Conservation (phyloP, 2,888 invertebrate species). For the Parnassius mnemosyne region DNA sequence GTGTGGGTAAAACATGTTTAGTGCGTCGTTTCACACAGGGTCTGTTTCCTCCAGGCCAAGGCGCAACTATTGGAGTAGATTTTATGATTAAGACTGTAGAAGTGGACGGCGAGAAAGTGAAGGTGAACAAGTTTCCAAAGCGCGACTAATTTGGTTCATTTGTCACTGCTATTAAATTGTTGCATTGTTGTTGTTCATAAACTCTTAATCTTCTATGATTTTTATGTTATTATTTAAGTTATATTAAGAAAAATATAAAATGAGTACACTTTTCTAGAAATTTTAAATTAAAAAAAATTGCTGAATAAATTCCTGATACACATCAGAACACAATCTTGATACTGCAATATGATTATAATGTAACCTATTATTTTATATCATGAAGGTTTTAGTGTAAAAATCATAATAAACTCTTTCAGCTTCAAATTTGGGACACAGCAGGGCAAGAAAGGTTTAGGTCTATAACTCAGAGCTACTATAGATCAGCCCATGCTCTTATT, state of each 20-base stretch:
- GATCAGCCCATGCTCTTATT: conserved; percentile 98
- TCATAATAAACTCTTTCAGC: conserved; percentile 71
- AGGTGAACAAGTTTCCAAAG: conserved; percentile 79
- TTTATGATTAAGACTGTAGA: conserved; percentile 99
- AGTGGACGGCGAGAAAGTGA: conserved; percentile 96
- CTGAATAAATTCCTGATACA: no score
- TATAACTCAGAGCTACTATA: conserved; percentile 98
- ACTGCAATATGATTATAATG: no score
- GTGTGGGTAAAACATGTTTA: conserved; percentile 98
- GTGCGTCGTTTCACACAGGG: conserved; percentile 98
- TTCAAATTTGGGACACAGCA: conserved; percentile 99
- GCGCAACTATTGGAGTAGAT: conserved; percentile 99
- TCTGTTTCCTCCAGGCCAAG: conserved; percentile 98
- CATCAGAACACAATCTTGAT: no score
- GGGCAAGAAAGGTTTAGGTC: conserved; percentile 98
- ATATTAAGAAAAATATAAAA: no score
- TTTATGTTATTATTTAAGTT: no score
- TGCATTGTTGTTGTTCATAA: background rate
- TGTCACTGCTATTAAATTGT: background rate
- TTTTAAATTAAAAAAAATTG: no score
- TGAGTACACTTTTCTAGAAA: no score
- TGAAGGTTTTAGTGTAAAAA: background rate
- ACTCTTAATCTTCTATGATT: background rate
- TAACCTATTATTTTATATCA: background rate
- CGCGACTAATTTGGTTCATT: conserved; percentile 18